phyloP scores from a whole-genome alignment of 2,797 vertebrate genomes.

The Epinephelus malabaricus region DNA sequence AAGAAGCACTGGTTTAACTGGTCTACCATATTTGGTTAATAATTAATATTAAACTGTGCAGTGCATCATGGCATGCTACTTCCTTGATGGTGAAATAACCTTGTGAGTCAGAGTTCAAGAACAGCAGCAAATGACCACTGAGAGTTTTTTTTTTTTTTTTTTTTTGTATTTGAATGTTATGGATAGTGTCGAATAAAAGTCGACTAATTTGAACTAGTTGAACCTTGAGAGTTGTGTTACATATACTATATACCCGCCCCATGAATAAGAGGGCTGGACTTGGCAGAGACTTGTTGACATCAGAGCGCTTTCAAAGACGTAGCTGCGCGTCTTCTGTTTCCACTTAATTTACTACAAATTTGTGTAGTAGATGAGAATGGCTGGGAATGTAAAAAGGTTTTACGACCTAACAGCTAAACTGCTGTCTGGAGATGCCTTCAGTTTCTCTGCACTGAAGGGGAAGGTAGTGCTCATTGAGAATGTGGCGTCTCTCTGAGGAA shows the following conservation, averaged over 20 bases:
- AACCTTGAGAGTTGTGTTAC: background rate
- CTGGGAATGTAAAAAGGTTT: constrained; percentile 60
- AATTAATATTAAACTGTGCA: background rate
- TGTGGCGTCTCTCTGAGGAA: constrained; percentile 96
- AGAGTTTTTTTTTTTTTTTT: too few relatives aligned
- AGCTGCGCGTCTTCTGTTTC: rapidly evolving
- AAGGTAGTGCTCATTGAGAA: constrained; percentile 92
- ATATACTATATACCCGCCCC: constrained; percentile 13
- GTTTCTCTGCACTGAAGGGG: constrained; percentile 83
- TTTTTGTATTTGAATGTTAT: too few relatives aligned
- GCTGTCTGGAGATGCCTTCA: constrained; percentile 80
- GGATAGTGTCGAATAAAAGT: too few relatives aligned
- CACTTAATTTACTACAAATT: too few relatives aligned
- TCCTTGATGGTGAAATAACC: background rate
- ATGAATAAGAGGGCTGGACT: constrained; percentile 20
- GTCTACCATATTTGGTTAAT: background rate
- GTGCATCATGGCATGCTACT: background rate
- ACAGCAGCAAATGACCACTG: background rate
- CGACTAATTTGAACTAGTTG: too few relatives aligned
- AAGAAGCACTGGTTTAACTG: background rate
- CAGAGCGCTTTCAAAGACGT: background rate
- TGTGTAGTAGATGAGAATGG: constrained; percentile 57
- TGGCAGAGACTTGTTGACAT: background rate
- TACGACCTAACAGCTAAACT: constrained; percentile 85
- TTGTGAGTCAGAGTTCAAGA: background rate